phyloP scores from a whole-genome alignment of 2,113 vertebrate genomes.

The Pedionomus torquatus region DNA sequence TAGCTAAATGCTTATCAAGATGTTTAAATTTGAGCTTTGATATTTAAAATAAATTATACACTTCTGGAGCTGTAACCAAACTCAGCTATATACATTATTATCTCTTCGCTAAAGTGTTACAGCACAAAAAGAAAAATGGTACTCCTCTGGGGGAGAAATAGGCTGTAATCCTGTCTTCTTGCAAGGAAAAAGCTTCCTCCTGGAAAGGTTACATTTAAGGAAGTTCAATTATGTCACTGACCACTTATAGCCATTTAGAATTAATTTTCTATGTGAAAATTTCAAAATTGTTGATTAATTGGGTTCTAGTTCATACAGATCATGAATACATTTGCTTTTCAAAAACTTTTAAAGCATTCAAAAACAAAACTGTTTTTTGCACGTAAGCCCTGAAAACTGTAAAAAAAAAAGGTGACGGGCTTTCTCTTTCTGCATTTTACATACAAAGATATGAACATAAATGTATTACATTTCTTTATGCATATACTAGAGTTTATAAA shows the following conservation, averaged over 20 bases:
- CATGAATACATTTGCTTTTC: background rate
- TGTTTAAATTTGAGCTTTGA: background rate
- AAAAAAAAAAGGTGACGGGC: background rate
- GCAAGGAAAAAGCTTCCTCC: background rate
- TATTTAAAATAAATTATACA: conserved; percentile 21
- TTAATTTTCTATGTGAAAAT: background rate
- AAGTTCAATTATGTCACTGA: background rate
- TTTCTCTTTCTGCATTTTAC: background rate
- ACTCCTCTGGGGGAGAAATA: background rate
- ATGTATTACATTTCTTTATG: background rate
- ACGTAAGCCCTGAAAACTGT: background rate
- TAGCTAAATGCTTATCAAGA: background rate
- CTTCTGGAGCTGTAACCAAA: background rate
- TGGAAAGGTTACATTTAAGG: background rate
- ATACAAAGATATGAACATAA: background rate
- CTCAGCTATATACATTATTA: background rate
- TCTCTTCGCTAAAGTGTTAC: background rate
- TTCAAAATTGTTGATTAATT: background rate
- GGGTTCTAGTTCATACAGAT: background rate
- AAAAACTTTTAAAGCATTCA: conserved; percentile 1
- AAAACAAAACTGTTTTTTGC: background rate
- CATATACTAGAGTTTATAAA: background rate
- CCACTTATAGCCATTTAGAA: background rate
- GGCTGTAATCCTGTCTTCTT: background rate
- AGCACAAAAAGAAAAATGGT: background rate